Evolutionary conservation across 2,113 vertebrate genomes (phyloP).

Genomic region (Opisthocomus hoazin): DNA sequence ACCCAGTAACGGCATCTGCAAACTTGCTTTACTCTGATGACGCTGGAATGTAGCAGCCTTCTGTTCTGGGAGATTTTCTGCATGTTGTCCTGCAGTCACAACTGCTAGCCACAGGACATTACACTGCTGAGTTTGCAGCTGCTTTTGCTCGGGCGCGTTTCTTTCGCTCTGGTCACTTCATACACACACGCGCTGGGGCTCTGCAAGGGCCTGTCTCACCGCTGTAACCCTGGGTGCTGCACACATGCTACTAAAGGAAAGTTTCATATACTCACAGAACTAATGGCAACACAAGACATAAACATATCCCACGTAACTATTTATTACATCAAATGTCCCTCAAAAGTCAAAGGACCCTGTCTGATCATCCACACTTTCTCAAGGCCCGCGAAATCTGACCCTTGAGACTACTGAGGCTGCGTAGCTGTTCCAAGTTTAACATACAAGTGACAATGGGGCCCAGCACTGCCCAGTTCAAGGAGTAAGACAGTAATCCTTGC

Average conservation of each 20-base stretch:
- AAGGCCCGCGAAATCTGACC: neutral
- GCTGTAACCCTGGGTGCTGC: neutral
- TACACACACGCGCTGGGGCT: fast-evolving
- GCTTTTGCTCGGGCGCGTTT: fast-evolving
- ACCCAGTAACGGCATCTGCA: neutral
- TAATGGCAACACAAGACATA: neutral
- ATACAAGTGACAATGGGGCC: neutral
- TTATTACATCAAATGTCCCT: neutral
- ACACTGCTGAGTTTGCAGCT: neutral
- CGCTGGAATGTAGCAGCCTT: neutral
- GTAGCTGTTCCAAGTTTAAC: neutral
- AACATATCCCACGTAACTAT: neutral
- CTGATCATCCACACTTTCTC: neutral
- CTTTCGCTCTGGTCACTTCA: neutral
- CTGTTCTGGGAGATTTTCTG: neutral
- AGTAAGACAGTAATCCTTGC: neutral
- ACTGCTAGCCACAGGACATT: neutral
- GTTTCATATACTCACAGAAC: neutral
- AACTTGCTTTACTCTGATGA: neutral
- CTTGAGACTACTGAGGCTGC: neutral
- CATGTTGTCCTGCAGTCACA: neutral
- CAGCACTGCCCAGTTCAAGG: neutral
- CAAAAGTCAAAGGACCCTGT: neutral
- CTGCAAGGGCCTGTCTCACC: neutral
- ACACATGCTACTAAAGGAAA: neutral